Evolutionary conservation across 2,888 invertebrate species (phyloP), one percentile per base, ranked within the genome.

Genomic region (Melitaea athalia): DNA sequence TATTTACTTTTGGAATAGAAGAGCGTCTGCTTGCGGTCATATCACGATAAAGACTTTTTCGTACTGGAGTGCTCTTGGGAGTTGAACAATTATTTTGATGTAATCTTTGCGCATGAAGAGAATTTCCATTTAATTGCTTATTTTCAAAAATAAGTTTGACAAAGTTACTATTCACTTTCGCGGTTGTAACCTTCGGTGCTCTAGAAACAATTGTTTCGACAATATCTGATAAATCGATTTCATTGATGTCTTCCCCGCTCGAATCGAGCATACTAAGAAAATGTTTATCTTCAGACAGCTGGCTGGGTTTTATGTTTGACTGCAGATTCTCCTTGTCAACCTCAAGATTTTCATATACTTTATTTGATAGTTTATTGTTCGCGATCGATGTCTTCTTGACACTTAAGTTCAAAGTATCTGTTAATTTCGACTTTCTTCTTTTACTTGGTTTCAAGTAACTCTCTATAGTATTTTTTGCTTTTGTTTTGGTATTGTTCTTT

Each of bases 131-230:
- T 12, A 33, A 5, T 12, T 68, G 64, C 52, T 76, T 78, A 50
- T 74, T 77, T 11, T 77, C 80, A 72, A 91, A 92, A 10, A 91
- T 81, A 1, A 92, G 78, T 77, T 81, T 86, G 0, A 90, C 85
- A 69, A 88, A 69, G 75, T 89, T 85, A 70, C 85, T 84, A 64
- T 91, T 79, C 0, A 92, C 78, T 79, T 79, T 85, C 0, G 87
- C 86, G 3, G 86, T 89, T 64, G 86, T 87, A 3, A 77, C 76
- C 14, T 70, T 72, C 0, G 85, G 77, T 5, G 85, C 80, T 75
- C 82, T 83, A 2, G 81, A 80, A 0, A 91, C 81, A n/a, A 92
- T 90, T 49, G 81, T 81, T 24, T 92, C 89, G 15, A 92, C 83
- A 50, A 92, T 85, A 69, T 85, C 83, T 5, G 92, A 92, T 63